These are phyloP conservation scores for Ondatra zibethicus DNA, from an alignment of 2,113 vertebrate species.

Conservation along the genomic window DNA sequence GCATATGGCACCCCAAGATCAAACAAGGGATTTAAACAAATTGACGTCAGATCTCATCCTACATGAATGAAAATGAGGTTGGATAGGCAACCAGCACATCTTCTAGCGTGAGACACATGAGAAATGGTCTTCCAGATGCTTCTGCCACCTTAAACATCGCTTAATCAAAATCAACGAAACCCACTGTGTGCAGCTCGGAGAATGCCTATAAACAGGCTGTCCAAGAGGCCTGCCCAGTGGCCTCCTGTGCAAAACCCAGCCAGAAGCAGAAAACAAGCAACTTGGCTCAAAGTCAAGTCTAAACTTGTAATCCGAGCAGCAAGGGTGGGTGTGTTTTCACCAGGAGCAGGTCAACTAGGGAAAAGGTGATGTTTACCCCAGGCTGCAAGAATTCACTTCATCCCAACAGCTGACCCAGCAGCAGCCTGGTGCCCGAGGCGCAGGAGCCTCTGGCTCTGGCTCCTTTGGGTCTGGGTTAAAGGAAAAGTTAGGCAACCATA, in stretches of 20 bases:
- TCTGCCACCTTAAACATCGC: background rate
- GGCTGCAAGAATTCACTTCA: background rate
- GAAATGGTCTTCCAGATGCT: background rate
- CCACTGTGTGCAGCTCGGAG: background rate
- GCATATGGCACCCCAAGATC: background rate
- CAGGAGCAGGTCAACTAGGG: slow-evolving; percentile 66
- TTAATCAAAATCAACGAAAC: background rate
- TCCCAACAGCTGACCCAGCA: background rate
- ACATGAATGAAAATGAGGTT: rapidly evolving
- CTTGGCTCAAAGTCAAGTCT: slow-evolving; percentile 50
- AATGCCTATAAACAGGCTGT: background rate
- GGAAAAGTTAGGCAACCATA: slow-evolving; percentile 25
- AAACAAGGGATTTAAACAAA: too few relatives aligned
- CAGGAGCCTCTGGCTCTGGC: background rate
- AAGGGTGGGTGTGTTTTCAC: slow-evolving; percentile 60
- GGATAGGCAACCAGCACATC: too few relatives aligned
- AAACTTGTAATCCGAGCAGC: slow-evolving; percentile 64
- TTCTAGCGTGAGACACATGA: background rate
- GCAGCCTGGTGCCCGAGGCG: background rate
- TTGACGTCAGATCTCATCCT: background rate
- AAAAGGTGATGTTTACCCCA: slow-evolving; percentile 75
- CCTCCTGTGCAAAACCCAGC: background rate
- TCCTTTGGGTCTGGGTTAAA: background rate
- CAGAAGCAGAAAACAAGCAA: background rate
- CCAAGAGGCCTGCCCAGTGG: rapidly evolving